phyloP scores from a whole-genome alignment of 2,888 invertebrate species.

The Cremastinae sp. region DNA sequence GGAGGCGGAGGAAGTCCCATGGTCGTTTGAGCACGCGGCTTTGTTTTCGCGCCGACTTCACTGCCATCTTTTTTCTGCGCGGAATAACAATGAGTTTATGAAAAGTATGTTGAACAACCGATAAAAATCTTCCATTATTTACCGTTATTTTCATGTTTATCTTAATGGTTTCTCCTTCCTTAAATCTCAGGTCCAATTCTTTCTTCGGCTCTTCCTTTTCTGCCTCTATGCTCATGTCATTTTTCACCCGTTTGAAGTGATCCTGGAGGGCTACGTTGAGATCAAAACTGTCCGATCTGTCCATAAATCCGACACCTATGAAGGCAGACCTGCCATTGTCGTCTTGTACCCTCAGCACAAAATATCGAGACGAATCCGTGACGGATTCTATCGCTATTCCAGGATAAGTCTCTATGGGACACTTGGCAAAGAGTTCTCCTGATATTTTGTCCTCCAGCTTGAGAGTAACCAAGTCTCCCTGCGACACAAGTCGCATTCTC shows the following conservation, averaged over 20 bases:
- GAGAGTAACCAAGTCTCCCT: conserved; percentile 92
- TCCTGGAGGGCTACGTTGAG: conserved; percentile 99
- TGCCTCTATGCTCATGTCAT: conserved; percentile 89
- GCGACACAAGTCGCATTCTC: conserved; percentile 94
- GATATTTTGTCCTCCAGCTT: conserved; percentile 97
- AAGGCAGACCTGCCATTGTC: conserved; percentile 97
- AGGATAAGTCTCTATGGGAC: conserved; percentile 97
- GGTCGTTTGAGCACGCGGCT: conserved; percentile 83
- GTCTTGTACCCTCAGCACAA: conserved; percentile 96
- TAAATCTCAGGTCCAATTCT: conserved; percentile 97
- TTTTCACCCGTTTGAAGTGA: conserved; percentile 97
- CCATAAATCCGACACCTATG: conserved; percentile 98
- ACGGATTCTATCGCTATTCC: conserved; percentile 97
- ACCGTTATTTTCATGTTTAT: conserved; percentile 99
- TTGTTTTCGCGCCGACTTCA: conserved; percentile 86
- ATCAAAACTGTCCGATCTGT: conserved; percentile 99
- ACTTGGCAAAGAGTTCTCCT: conserved; percentile 97
- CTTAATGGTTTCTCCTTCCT: conserved; percentile 99
- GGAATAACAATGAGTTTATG: conserved; percentile 44
- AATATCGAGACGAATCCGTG: conserved; percentile 98
- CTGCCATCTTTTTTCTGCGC: conserved; percentile 93
- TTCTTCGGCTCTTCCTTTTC: conserved; percentile 89
- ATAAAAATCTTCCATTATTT: conserved; percentile 71
- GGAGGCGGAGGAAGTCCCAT: conserved; percentile 92
- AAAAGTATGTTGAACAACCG: background rate